A percentile compares a stretch with the other conserved stretches of the same genome.
Conservation (phyloP, 2,888 invertebrate species). For the Sinelater perroti region DNA sequence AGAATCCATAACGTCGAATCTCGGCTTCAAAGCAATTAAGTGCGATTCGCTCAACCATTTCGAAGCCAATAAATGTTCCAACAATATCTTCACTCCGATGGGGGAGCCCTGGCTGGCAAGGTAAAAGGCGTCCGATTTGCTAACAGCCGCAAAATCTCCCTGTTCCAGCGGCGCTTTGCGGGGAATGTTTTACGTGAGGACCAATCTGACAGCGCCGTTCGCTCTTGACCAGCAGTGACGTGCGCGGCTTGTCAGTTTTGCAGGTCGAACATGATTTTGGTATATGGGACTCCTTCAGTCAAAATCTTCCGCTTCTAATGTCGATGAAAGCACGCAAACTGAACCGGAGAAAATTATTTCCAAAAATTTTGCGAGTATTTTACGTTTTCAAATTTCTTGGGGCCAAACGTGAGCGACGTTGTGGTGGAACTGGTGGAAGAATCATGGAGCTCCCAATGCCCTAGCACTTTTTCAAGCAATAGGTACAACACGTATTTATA, state of each 20-base stretch:
- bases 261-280: not conserved
- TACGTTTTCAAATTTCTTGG: not conserved
- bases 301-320: not conserved
- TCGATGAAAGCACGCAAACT: not conserved
- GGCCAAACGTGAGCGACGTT: not conserved
- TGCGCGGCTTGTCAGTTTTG: not conserved
- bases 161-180: constrained; percentile 22
- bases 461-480: not conserved
- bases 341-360: not conserved
- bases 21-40: constrained; percentile 26
- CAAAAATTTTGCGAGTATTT: not conserved
- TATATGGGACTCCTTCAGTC: not conserved
- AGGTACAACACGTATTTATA: too few relatives aligned
- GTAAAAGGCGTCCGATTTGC: constrained; percentile 12
- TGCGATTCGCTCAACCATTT: constrained; percentile 31
- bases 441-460: not conserved
- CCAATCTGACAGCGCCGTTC: constrained; percentile 13
- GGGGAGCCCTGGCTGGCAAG: constrained; percentile 33
- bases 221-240: constrained; percentile 12
- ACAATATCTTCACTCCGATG: constrained; percentile 29
- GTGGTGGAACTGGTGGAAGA: not conserved
- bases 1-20: constrained; percentile 31
- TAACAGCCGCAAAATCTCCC: constrained; percentile 10
- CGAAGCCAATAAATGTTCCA: constrained; percentile 29
- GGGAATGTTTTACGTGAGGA: constrained; percentile 26